A percentile compares a stretch with the other conserved stretches of the same genome.
phyloP scores from a whole-genome alignment of 2,797 vertebrate genomes.

The Tangara arthus region DNA sequence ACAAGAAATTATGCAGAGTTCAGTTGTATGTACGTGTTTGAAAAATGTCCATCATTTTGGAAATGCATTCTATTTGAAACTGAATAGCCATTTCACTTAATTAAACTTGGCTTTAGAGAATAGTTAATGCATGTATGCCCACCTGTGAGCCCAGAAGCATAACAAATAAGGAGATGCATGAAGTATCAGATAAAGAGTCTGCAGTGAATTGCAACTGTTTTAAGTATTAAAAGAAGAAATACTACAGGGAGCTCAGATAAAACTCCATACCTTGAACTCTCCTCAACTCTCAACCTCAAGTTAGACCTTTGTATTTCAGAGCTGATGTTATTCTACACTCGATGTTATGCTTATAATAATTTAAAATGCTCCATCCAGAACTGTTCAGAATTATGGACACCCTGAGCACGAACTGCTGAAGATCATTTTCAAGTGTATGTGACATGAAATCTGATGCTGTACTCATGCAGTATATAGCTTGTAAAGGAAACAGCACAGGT shows the following conservation, averaged over 20 bases:
- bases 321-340: constrained; percentile 17
- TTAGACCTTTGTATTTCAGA: constrained; percentile 15
- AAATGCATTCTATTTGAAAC: not conserved
- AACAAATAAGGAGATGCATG: constrained; percentile 49
- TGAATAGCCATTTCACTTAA: not conserved
- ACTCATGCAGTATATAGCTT: not conserved
- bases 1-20: not conserved
- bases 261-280: constrained; percentile 28
- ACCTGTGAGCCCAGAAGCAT: constrained; percentile 10
- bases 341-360: not conserved
- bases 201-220: constrained; percentile 35
- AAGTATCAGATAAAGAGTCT: constrained; percentile 29
- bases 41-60: not conserved
- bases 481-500: not conserved
- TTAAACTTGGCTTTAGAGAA: not conserved
- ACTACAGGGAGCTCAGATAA: not conserved
- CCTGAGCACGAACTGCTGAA: not conserved
- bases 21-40: fast-evolving
- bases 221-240: constrained; percentile 27
- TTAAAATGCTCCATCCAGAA: constrained; percentile 9
- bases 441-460: constrained; percentile 14
- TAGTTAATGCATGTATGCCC: constrained; percentile 38
- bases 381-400: constrained; percentile 4
- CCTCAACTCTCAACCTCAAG: not conserved
- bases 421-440: not conserved